Conservation (phyloP, 2,888 invertebrate genomes). For the Labia minor region DNA sequence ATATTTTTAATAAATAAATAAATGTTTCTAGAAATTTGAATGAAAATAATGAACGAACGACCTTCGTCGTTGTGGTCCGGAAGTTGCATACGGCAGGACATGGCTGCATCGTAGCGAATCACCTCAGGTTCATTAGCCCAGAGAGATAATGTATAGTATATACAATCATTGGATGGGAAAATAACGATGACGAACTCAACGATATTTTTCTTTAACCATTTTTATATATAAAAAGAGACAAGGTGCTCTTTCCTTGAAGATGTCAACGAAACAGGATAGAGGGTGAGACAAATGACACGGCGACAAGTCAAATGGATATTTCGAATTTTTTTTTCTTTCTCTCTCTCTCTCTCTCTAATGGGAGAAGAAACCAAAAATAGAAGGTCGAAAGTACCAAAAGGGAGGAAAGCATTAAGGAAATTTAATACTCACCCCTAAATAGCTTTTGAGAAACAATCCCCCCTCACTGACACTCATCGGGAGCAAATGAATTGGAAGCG, state of each 20-base stretch:
- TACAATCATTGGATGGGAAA: background rate
- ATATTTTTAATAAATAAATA: no score
- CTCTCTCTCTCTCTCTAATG: no score
- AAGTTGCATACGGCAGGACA: background rate
- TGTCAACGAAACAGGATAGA: background rate
- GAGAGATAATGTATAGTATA: no score
- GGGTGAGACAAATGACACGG: background rate
- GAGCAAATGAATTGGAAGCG: background rate
- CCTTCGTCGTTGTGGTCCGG: background rate
- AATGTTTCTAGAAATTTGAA: background rate
- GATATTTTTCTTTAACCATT: no score
- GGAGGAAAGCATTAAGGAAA: background rate
- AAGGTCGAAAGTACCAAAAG: background rate
- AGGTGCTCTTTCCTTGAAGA: no score
- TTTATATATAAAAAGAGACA: no score
- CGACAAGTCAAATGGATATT: conserved; percentile 13
- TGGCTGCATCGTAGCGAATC: conserved; percentile 13
- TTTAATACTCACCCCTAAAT: conserved; percentile 7
- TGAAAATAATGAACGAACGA: background rate
- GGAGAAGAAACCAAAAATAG: background rate
- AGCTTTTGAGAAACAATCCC: conserved; percentile 7
- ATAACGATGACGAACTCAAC: background rate
- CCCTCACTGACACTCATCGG: conserved; percentile 7
- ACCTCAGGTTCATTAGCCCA: background rate
- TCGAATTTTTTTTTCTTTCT: background rate